Conservation (phyloP, 2,113 vertebrate species). For the Podiceps cristatus region DNA sequence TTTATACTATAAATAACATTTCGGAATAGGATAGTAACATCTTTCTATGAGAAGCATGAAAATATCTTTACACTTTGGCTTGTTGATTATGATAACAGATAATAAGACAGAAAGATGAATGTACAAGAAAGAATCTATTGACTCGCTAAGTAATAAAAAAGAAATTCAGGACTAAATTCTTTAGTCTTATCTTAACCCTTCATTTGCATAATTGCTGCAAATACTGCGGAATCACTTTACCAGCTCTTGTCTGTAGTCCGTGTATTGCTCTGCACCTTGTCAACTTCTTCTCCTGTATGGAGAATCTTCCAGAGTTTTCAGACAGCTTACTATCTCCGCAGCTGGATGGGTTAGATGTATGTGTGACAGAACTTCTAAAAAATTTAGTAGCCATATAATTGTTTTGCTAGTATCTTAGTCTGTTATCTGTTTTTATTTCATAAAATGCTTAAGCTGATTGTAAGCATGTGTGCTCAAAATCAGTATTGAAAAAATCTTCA, state of each 20-base stretch:
- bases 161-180: background rate
- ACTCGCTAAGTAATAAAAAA: background rate
- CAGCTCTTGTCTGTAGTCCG: accelerated
- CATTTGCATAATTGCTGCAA: background rate
- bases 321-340: background rate
- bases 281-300: background rate
- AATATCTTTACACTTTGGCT: background rate
- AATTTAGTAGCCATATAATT: accelerated
- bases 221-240: background rate
- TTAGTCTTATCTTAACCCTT: background rate
- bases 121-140: background rate
- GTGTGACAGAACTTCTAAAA: background rate
- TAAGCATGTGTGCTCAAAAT: background rate
- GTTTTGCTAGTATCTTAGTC: background rate
- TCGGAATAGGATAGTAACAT: background rate
- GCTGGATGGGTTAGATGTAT: background rate
- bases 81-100: background rate
- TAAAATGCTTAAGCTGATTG: background rate
- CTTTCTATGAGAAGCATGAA: background rate
- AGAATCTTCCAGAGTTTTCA: background rate
- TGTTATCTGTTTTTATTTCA: background rate
- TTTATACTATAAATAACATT: background rate
- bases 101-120: background rate
- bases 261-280: background rate
- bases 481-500: background rate